phyloP scores from a whole-genome alignment of 2,888 invertebrate species.

The Eupithecia subumbrata region DNA sequence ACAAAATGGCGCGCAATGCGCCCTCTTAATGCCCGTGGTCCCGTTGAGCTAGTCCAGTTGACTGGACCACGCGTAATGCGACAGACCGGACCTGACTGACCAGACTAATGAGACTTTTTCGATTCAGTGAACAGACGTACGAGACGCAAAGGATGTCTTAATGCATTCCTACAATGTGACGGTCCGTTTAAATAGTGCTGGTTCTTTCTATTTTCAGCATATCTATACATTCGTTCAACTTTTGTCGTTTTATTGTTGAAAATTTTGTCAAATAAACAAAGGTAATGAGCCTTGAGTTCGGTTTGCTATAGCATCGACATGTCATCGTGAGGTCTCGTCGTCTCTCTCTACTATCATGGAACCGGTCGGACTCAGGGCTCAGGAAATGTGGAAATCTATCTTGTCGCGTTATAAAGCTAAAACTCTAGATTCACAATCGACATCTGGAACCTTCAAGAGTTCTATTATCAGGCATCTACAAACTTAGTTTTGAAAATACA shows the following conservation, averaged over 20 bases:
- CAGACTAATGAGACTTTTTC: neutral
- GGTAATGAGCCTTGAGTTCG: neutral
- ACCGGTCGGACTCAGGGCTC: no score
- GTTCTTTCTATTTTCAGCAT: neutral
- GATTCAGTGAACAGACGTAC: neutral
- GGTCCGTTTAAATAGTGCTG: neutral
- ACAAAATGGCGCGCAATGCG: no score
- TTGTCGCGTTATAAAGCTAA: no score
- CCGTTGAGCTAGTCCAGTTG: no score
- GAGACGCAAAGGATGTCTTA: neutral
- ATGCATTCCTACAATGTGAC: neutral
- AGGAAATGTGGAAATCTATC: no score
- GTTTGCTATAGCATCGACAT: neutral
- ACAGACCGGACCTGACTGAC: neutral
- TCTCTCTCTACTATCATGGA: no score
- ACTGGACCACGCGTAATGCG: neutral
- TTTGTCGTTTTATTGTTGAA: neutral
- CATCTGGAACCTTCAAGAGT: neutral
- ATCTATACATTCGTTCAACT: neutral
- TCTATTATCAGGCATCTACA: neutral
- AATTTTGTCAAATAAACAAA: neutral
- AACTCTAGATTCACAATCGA: neutral
- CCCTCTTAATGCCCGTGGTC: no score
- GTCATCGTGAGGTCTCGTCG: neutral
- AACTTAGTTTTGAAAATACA: no score